These are phyloP conservation scores for Parnassius mnemosyne DNA, from an alignment of 2,888 invertebrate genomes.

Conservation along the genomic window DNA sequence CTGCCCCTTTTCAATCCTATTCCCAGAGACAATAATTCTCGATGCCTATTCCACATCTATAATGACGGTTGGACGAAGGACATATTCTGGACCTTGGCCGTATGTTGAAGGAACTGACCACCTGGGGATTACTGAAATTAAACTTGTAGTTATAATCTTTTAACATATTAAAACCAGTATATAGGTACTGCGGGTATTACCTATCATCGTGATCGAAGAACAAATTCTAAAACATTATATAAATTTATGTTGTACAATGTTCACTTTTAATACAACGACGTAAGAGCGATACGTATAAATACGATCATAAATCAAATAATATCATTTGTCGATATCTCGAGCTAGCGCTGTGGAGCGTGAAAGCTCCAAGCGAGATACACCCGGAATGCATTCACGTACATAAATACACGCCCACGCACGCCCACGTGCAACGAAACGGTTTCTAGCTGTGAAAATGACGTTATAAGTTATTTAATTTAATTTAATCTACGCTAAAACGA, in stretches of 20 bases:
- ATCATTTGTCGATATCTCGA: conserved; percentile 5
- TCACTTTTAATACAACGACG: not conserved
- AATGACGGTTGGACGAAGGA: too few relatives aligned
- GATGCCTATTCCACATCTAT: too few relatives aligned
- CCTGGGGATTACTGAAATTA: too few relatives aligned
- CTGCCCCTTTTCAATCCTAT: too few relatives aligned
- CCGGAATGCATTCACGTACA: conserved; percentile 13
- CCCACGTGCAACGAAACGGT: conserved; percentile 11
- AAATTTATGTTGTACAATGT: not conserved
- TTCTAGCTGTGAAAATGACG: conserved; percentile 9
- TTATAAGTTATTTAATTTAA: not conserved
- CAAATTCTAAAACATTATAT: not conserved
- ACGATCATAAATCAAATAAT: conserved; percentile 7
- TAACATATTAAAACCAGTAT: too few relatives aligned
- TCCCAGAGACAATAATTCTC: too few relatives aligned
- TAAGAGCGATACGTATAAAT: conserved; percentile 1
- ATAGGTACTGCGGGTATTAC: too few relatives aligned
- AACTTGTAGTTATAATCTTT: too few relatives aligned
- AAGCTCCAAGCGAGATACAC: conserved; percentile 6
- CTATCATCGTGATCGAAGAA: not conserved
- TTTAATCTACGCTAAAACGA: not conserved
- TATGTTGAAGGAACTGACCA: too few relatives aligned
- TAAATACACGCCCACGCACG: conserved; percentile 16
- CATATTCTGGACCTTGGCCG: too few relatives aligned
- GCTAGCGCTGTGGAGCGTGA: not conserved